A percentile compares a stretch with the other conserved stretches of the same genome.
Evolutionary conservation across 2,888 invertebrate species (phyloP).

Genomic region (Drosophila bunnanda): DNA sequence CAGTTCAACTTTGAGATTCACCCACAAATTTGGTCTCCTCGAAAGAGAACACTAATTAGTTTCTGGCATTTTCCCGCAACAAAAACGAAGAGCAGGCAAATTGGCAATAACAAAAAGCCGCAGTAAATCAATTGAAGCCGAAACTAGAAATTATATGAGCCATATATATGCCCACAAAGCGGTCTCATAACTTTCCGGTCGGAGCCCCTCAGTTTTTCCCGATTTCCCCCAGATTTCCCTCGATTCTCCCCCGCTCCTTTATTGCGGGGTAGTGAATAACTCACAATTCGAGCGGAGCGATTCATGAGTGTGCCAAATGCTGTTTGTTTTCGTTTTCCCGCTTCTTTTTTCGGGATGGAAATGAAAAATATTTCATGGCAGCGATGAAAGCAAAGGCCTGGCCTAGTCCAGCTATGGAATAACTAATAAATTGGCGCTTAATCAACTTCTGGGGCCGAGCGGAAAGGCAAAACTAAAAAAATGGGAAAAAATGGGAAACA

Average conservation of each 20-base stretch:
- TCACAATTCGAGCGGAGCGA: slow-evolving; percentile 42
- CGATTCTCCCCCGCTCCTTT: neutral
- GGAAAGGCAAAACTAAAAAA: neutral
- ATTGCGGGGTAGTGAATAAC: slow-evolving; percentile 33
- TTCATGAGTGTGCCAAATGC: slow-evolving; percentile 46
- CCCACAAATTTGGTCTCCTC: neutral
- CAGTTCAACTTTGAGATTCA: neutral
- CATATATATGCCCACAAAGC: slow-evolving; percentile 52
- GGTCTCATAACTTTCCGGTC: slow-evolving; percentile 66
- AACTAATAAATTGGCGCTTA: slow-evolving; percentile 77
- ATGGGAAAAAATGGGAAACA: neutral
- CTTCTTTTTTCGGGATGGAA: slow-evolving; percentile 31
- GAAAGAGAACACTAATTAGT: slow-evolving; percentile 25
- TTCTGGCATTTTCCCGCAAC: slow-evolving; percentile 6
- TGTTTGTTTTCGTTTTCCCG: slow-evolving; percentile 39
- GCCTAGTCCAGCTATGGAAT: slow-evolving; percentile 60
- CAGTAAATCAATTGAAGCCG: slow-evolving; percentile 65
- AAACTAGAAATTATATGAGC: slow-evolving; percentile 58
- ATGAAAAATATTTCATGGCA: slow-evolving; percentile 71
- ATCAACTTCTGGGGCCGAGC: slow-evolving; percentile 63
- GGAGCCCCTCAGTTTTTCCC: slow-evolving; percentile 6
- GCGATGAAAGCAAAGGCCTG: slow-evolving; percentile 69
- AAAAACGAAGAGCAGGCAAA: slow-evolving; percentile 5
- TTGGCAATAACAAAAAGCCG: slow-evolving; percentile 35
- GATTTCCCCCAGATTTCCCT: slow-evolving; percentile 7